These are phyloP conservation scores for Drosophila orena DNA, from an alignment of 1,140 invertebrate genomes.

Conservation along the genomic window DNA sequence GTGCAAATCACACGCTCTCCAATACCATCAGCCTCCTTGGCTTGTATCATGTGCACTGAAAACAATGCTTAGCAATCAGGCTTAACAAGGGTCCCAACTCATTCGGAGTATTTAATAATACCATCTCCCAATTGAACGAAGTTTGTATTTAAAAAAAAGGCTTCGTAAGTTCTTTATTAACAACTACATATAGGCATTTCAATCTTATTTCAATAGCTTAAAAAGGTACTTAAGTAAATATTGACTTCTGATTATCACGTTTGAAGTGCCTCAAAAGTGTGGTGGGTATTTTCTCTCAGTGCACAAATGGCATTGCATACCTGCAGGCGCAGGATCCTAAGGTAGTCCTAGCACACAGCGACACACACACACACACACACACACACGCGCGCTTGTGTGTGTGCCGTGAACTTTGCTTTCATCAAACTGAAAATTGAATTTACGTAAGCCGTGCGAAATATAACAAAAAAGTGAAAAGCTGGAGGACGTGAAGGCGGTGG, in stretches of 20 bases:
- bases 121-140: no score
- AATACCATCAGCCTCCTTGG: background rate
- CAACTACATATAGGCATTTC: no score
- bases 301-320: constrained; percentile 49
- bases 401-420: constrained; percentile 67
- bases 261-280: no score
- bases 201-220: no score
- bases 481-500: background rate
- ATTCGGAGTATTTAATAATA: no score
- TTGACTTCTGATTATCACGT: background rate
- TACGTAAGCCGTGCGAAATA: constrained; percentile 68
- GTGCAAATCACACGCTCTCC: constrained; percentile 49
- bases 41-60: background rate
- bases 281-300: background rate
- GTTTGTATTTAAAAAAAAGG: no score
- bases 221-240: background rate
- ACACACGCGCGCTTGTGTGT: background rate
- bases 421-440: constrained; percentile 80
- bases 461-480: constrained; percentile 9
- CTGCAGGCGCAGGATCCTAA: constrained; percentile 54
- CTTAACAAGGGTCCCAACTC: no score
- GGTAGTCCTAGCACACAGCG: constrained; percentile 27
- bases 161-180: no score
- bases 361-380: constrained; percentile 15
- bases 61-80: background rate